A percentile compares a stretch with the other conserved stretches of the same genome.
Conservation (phyloP, 1,140 invertebrate species). For the Armadillidium nasatum region DNA sequence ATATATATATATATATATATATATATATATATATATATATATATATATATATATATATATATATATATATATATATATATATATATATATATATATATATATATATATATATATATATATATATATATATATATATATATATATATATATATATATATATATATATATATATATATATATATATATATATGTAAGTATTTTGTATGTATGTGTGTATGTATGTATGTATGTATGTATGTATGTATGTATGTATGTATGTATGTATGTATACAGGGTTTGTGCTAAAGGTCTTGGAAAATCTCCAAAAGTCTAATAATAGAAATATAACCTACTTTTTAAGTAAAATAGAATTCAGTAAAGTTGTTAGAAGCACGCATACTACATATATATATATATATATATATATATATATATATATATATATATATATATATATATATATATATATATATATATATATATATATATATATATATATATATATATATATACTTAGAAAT, state of each 20-base stretch:
- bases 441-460: too few relatives aligned
- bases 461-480: too few relatives aligned
- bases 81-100: constrained; percentile 17
- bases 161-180: constrained; percentile 17
- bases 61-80: background rate
- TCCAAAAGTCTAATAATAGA: too few relatives aligned
- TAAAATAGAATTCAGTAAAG: too few relatives aligned
- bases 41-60: constrained; percentile 17
- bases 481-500: too few relatives aligned
- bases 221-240: constrained; percentile 20
- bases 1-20: constrained; percentile 7
- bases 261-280: background rate
- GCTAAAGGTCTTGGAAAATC: too few relatives aligned
- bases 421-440: too few relatives aligned
- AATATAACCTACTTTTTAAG: too few relatives aligned
- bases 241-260: constrained; percentile 19
- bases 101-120: background rate
- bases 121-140: constrained; percentile 12
- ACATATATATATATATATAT: too few relatives aligned
- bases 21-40: constrained; percentile 17
- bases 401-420: too few relatives aligned
- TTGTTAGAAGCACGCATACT: too few relatives aligned
- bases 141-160: constrained; percentile 8
- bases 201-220: constrained; percentile 11
- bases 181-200: too few relatives aligned